Evolutionary conservation across 2,113 vertebrate species (phyloP).

Genomic region (Talpa occidentalis): DNA sequence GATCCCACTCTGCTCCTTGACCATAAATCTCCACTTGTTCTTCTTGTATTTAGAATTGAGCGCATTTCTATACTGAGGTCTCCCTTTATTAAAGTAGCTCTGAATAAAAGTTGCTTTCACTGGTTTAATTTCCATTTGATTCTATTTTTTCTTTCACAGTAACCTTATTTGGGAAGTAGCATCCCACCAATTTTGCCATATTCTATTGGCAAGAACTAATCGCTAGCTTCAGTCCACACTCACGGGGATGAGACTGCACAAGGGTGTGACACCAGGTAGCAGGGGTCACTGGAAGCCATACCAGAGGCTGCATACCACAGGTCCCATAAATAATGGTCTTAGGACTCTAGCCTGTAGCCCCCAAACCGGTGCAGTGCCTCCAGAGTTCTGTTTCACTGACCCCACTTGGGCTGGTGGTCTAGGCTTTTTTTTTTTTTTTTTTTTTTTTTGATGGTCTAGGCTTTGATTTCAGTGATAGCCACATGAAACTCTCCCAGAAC

Average conservation of each 20-base stretch:
- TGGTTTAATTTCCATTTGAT: background rate
- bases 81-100: background rate
- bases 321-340: background rate
- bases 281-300: too few relatives aligned
- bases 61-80: background rate
- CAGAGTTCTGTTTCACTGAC: background rate
- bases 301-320: background rate
- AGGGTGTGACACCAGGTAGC: too few relatives aligned
- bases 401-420: background rate
- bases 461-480: background rate
- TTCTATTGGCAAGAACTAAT: background rate
- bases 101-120: background rate
- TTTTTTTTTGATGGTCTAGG: background rate
- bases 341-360: background rate
- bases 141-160: background rate
- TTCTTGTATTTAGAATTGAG: background rate
- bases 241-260: rapidly evolving
- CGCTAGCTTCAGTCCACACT: background rate
- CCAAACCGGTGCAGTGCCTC: background rate
- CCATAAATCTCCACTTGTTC: background rate
- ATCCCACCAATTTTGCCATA: background rate
- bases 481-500: background rate
- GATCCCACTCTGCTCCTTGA: background rate
- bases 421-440: too few relatives aligned
- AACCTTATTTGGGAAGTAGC: background rate